Conservation (phyloP, 2,888 invertebrate genomes). For the Oxyscelio sp. region DNA sequence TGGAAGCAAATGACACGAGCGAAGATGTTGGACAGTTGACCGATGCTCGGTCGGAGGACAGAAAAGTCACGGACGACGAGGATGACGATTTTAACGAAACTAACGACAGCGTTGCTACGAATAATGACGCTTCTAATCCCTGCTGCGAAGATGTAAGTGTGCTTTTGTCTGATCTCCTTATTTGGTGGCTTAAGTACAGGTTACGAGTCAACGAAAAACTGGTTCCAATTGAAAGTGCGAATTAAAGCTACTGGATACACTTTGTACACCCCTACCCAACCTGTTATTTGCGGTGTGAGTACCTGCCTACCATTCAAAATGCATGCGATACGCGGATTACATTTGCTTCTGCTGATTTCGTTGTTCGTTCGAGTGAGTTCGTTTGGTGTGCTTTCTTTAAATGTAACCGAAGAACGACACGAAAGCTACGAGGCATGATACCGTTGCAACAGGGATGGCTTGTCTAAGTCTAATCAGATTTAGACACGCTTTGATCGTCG, state of each 20-base stretch:
- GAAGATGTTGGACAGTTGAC: constrained; percentile 12
- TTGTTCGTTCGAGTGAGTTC: neutral
- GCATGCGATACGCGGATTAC: constrained; percentile 2
- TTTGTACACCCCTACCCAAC: constrained; percentile 1
- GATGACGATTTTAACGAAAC: constrained; percentile 48
- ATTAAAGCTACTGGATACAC: constrained; percentile 28
- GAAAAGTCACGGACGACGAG: constrained; percentile 55
- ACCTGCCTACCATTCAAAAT: constrained; percentile 1
- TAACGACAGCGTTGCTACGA: constrained; percentile 76
- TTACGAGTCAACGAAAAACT: constrained; percentile 26
- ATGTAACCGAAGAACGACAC: neutral
- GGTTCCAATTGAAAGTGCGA: constrained; percentile 42
- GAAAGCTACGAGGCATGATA: neutral
- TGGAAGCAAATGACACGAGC: neutral
- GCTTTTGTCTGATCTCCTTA: constrained; percentile 42
- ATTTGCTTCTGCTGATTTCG: neutral
- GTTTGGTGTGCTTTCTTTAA: constrained; percentile 19
- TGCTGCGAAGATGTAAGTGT: constrained; percentile 86
- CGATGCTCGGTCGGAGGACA: constrained; percentile 21
- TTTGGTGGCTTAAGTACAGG: constrained; percentile 18
- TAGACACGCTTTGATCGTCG: constrained; percentile 27
- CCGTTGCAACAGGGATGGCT: constrained; percentile 23
- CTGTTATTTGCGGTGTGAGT: constrained; percentile 15
- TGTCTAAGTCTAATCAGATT: constrained; percentile 46
- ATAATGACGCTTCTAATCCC: constrained; percentile 84